These are phyloP conservation scores for Parazoanthus swiftii DNA, from an alignment of 92 coral and sea anemone species.

Conservation along the genomic window DNA sequence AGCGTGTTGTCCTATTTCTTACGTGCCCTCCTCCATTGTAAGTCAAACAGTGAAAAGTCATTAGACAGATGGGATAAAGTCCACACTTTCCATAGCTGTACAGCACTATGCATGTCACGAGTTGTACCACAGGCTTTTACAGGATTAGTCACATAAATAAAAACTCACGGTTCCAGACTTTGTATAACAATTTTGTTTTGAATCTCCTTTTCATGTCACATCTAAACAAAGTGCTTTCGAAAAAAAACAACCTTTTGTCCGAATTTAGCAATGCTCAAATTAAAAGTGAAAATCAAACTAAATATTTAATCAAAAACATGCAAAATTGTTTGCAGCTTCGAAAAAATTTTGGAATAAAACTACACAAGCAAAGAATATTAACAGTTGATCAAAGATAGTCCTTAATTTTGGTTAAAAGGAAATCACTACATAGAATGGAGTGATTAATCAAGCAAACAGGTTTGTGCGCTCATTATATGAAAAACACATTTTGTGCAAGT, in stretches of 20 bases:
- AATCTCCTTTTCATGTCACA: background rate
- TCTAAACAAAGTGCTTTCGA: background rate
- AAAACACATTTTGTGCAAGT: background rate
- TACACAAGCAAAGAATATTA: background rate
- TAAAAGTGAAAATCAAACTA: background rate
- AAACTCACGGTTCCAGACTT: background rate
- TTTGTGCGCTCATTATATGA: too few species aligned
- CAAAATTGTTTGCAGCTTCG: background rate
- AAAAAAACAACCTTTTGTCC: conserved; percentile 8
- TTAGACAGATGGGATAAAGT: background rate
- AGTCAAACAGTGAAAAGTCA: background rate
- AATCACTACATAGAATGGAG: background rate
- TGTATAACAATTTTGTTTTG: background rate
- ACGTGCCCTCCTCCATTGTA: conserved; percentile 7
- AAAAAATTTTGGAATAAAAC: background rate
- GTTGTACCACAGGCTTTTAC: background rate
- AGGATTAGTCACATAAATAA: background rate
- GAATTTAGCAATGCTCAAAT: background rate
- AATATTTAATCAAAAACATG: background rate
- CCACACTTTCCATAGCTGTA: background rate
- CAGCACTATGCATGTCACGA: background rate
- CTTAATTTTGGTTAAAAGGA: background rate
- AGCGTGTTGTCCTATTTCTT: background rate
- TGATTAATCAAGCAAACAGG: background rate
- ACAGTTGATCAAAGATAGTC: background rate